These are phyloP conservation scores for Zeuzera pyrina DNA, from an alignment of 2,888 invertebrate species.

Conservation along the genomic window DNA sequence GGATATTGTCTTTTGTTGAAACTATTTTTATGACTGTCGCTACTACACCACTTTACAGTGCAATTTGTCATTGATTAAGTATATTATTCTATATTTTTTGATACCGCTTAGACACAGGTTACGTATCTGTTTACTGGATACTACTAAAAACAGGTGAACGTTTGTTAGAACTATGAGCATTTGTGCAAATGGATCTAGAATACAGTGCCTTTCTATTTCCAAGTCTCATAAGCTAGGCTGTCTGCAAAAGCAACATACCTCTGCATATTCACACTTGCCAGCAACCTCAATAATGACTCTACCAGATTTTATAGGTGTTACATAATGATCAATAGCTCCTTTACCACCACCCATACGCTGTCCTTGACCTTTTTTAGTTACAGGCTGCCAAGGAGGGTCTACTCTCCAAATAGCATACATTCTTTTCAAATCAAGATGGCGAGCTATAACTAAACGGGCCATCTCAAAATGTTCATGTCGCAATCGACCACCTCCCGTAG, in stretches of 20 bases:
- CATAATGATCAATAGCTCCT: constrained; percentile 94
- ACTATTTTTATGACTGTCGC: no score
- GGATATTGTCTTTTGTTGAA: no score
- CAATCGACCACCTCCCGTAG: constrained; percentile 87
- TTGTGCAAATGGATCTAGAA: neutral
- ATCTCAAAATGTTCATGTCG: constrained; percentile 89
- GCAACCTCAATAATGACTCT: constrained; percentile 95
- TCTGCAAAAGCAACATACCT: constrained; percentile 72
- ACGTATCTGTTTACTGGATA: no score
- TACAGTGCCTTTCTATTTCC: neutral
- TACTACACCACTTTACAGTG: no score
- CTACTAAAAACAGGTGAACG: no score
- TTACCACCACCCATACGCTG: constrained; percentile 97
- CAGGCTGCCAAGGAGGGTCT: constrained; percentile 96
- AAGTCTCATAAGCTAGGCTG: neutral
- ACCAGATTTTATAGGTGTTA: constrained; percentile 92
- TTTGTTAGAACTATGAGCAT: no score
- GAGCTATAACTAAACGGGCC: constrained; percentile 83
- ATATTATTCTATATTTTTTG: no score
- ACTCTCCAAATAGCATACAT: constrained; percentile 98
- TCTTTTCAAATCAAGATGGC: constrained; percentile 82
- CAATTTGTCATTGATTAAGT: no score
- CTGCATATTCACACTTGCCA: constrained; percentile 89
- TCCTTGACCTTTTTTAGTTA: constrained; percentile 92
- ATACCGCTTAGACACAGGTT: no score